Percentiles rank a stretch among this genome's conserved stretches.
phyloP scores from a whole-genome alignment of 1,140 invertebrate genomes.

The Drosophila burlai region DNA sequence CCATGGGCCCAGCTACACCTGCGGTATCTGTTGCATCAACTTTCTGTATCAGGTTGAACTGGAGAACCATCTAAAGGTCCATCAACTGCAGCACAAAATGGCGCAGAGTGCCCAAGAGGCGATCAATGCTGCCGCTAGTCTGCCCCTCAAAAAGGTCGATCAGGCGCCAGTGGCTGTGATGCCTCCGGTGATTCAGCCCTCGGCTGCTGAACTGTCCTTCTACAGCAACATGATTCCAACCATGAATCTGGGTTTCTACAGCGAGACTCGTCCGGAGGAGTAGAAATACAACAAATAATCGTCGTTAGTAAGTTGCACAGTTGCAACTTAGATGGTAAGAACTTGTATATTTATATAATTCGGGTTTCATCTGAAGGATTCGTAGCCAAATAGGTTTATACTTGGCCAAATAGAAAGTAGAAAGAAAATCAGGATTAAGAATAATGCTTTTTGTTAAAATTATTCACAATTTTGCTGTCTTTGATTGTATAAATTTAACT shows the following conservation, averaged over 20 bases:
- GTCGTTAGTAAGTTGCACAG: slow-evolving; percentile 17
- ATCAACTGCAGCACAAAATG: slow-evolving; percentile 81
- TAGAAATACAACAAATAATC: background rate
- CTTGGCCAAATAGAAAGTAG: background rate
- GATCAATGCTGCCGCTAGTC: slow-evolving; percentile 40
- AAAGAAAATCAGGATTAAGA: background rate
- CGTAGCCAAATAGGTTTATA: background rate
- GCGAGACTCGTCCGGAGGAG: slow-evolving; percentile 76
- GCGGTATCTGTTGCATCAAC: slow-evolving; percentile 86
- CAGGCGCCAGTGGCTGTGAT: slow-evolving; percentile 11
- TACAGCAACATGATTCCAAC: slow-evolving; percentile 82
- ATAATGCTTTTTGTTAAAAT: background rate
- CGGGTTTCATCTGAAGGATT: background rate
- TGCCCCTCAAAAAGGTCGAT: slow-evolving; percentile 19
- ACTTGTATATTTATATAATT: background rate
- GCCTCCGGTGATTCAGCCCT: slow-evolving; percentile 36
- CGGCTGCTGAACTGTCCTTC: slow-evolving; percentile 71
- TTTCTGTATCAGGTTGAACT: slow-evolving; percentile 87
- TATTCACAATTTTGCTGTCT: background rate
- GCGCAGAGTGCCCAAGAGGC: slow-evolving; percentile 69
- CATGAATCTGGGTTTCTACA: slow-evolving; percentile 82
- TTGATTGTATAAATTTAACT: background rate
- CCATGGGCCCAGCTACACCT: slow-evolving; percentile 86
- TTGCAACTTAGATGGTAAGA: background rate
- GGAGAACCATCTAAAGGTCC: slow-evolving; percentile 87